Evolutionary conservation across 2,888 invertebrate species (phyloP).

Genomic region (Cabera pusaria): DNA sequence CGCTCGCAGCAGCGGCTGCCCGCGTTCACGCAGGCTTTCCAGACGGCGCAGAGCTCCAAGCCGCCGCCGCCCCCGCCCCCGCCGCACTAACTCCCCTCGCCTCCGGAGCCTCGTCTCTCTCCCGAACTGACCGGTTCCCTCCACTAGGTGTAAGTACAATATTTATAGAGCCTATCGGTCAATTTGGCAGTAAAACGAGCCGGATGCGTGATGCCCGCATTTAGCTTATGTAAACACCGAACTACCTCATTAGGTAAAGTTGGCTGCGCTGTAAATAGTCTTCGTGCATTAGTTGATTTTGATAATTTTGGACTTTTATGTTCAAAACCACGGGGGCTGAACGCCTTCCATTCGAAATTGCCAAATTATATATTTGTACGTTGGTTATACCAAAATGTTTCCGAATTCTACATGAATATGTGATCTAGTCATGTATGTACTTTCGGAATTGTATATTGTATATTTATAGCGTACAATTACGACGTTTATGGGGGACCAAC

Average conservation of each 20-base stretch:
- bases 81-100: slow-evolving; percentile 59
- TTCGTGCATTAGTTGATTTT: slow-evolving; percentile 57
- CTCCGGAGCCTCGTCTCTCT: slow-evolving; percentile 21
- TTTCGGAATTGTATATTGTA: slow-evolving; percentile 80
- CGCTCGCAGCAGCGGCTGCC: slow-evolving; percentile 66
- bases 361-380: slow-evolving; percentile 77
- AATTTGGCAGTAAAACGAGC: slow-evolving; percentile 25
- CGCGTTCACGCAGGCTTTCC: slow-evolving; percentile 77
- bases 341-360: slow-evolving; percentile 57
- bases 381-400: slow-evolving; percentile 79
- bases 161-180: slow-evolving; percentile 25
- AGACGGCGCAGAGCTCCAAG: slow-evolving; percentile 73
- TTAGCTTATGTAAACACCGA: slow-evolving; percentile 69
- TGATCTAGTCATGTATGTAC: slow-evolving; percentile 83
- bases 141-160: slow-evolving; percentile 31
- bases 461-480: slow-evolving; percentile 74
- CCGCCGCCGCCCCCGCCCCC: slow-evolving; percentile 74
- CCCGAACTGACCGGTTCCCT: slow-evolving; percentile 21
- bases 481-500: slow-evolving; percentile 78
- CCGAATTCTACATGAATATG: slow-evolving; percentile 83
- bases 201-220: slow-evolving; percentile 55
- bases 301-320: slow-evolving; percentile 53
- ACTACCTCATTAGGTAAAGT: slow-evolving; percentile 81
- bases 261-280: slow-evolving; percentile 76
- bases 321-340: slow-evolving; percentile 47